phyloP scores from a whole-genome alignment of 2,113 vertebrate species.

The Cettia cetti region DNA sequence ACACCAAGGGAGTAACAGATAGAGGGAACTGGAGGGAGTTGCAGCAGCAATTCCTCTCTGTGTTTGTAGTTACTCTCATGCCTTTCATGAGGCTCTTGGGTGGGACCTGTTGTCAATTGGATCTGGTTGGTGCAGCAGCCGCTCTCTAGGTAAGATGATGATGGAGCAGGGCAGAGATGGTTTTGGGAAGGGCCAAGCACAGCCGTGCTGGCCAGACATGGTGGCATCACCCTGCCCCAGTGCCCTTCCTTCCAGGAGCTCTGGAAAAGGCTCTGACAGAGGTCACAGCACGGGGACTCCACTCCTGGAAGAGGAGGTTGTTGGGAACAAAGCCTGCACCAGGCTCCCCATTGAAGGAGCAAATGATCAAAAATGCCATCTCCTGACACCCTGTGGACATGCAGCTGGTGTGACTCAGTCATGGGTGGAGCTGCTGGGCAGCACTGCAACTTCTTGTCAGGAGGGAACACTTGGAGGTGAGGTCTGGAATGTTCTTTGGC shows the following conservation, averaged over 20 bases:
- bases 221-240: not conserved
- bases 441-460: not conserved
- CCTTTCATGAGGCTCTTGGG: rapidly evolving
- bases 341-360: not conserved
- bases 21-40: not conserved
- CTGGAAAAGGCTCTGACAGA: not conserved
- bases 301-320: not conserved
- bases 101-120: not conserved
- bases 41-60: not conserved
- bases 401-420: not conserved
- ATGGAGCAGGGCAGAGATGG: not conserved
- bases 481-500: not conserved
- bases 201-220: rapidly evolving
- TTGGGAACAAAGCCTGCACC: not conserved
- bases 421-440: not conserved
- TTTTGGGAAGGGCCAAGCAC: not conserved
- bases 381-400: not conserved
- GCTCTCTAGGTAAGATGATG: not conserved
- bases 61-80: not conserved
- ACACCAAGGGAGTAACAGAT: not conserved
- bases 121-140: not conserved
- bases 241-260: not conserved
- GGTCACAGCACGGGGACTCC: not conserved
- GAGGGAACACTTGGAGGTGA: not conserved
- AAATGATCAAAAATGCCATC: not conserved